These are phyloP conservation scores for Euphydryas editha DNA, from an alignment of 2,888 invertebrate species.

Conservation along the genomic window DNA sequence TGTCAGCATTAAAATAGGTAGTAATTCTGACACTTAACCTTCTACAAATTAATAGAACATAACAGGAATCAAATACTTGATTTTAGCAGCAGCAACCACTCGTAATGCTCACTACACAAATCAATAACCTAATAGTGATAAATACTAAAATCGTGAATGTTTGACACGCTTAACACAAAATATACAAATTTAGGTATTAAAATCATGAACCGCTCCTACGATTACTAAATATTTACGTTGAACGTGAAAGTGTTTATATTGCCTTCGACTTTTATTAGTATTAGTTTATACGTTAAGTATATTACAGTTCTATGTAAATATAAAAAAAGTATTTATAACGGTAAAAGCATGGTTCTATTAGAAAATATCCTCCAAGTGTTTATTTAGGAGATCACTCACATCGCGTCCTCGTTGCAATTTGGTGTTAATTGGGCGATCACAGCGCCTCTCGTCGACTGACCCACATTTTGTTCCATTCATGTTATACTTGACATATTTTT, in stretches of 20 bases:
- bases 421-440: constrained; percentile 60
- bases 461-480: constrained; percentile 57
- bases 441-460: constrained; percentile 53
- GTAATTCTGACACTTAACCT: too few species aligned
- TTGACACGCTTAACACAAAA: background rate
- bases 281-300: constrained; percentile 2
- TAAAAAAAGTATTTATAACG: background rate
- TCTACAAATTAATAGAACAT: too few species aligned
- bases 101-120: background rate
- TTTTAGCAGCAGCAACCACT: too few species aligned
- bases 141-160: background rate
- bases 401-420: constrained; percentile 25
- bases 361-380: background rate
- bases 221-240: constrained; percentile 10
- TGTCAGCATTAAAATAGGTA: background rate
- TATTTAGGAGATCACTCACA: constrained; percentile 10
- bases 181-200: constrained; percentile 4
- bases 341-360: background rate
- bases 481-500: constrained; percentile 39
- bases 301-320: background rate
- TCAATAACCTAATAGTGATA: background rate
- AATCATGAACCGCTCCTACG: background rate
- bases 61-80: too few species aligned
- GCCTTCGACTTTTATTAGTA: constrained; percentile 11
- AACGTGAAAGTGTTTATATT: constrained; percentile 8